Base-by-base conservation (phyloP, 2,888 invertebrate species). In the Tolmerus cingulatus region DNA sequence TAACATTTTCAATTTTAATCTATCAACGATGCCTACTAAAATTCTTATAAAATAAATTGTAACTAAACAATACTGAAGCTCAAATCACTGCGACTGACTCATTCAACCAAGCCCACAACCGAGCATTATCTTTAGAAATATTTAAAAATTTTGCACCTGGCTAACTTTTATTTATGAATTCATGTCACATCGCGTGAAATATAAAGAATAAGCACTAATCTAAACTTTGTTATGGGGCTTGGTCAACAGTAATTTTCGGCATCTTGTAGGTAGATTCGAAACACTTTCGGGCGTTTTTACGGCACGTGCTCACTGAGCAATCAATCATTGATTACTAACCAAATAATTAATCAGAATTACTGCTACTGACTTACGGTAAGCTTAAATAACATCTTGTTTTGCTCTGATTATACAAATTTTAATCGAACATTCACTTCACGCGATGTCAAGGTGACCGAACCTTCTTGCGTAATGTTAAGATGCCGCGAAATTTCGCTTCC, bases 361-460 rank as follows among this genome's bases (percentile, higher is more conserved):
- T 66, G 74, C 19, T 23, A 84, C 23, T 30, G 43, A 84, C 57
- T 84, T 84, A 84, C 57, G 23, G 16, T 19, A 12, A 37, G 40
- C 27, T 66, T 84, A 27, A 27, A 9, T 40, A 43, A 37, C 74
- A 37, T 74, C 84, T 37, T 74, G 12, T 19, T 84, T 55, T 51
- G 30, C 16, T 46, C 30, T 82, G 12, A 51, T 43, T 76, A 76
- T 2, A 27, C n/a, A 66, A 23, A 40, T 34, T 34, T 27, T 19
- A 30, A 40, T 40, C 34, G 74, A 79, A 66, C 57, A 40, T 23
- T 74, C 27, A 40, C 51, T 84, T 57, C 23, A 27, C 37, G 66
- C 86, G 88, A 87, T 86, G 85, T 87, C 86, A 88, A 88, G 85
- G 87, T 86, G 55, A 78, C 82, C 57, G 79, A 55, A 84, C 57